phyloP scores from a whole-genome alignment of 1,140 invertebrate genomes.

The Meteorus sp. region DNA sequence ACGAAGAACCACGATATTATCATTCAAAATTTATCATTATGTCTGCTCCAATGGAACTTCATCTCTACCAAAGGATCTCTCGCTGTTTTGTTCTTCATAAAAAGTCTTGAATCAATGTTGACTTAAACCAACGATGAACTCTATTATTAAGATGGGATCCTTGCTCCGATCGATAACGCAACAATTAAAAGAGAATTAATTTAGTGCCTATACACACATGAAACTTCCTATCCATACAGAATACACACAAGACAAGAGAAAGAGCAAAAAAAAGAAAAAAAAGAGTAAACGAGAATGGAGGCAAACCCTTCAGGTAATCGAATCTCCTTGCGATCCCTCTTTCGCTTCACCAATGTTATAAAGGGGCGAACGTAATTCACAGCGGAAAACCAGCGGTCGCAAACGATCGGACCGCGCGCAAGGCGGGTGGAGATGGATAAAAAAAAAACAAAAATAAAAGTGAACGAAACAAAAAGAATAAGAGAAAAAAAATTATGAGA shows the following conservation, averaged over 20 bases:
- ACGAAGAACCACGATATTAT: too few species aligned
- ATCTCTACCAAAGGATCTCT: too few species aligned
- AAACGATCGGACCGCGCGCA: constrained; percentile 14
- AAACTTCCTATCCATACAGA: too few species aligned
- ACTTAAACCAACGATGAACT: constrained; percentile 21
- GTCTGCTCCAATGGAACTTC: too few species aligned
- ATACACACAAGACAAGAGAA: neutral
- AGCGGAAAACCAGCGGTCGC: constrained; percentile 18
- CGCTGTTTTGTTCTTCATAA: too few species aligned
- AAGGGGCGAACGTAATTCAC: constrained; percentile 23
- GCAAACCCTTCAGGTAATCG: constrained; percentile 20
- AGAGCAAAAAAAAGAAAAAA: neutral
- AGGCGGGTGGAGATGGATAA: constrained; percentile 5
- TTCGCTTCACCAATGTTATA: constrained; percentile 25
- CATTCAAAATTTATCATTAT: too few species aligned
- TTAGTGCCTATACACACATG: constrained; percentile 17
- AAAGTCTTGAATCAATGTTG: constrained; percentile 26
- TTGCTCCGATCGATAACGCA: constrained; percentile 23
- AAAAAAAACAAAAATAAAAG: constrained; percentile 3
- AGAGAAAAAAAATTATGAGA: neutral
- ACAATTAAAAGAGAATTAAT: constrained; percentile 28
- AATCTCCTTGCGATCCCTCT: constrained; percentile 19
- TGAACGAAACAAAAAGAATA: constrained; percentile 2
- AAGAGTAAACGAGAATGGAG: too few species aligned
- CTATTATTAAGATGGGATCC: constrained; percentile 26